phyloP scores from a whole-genome alignment of 2,113 vertebrate genomes.

The Phalacrocorax brasilianus region DNA sequence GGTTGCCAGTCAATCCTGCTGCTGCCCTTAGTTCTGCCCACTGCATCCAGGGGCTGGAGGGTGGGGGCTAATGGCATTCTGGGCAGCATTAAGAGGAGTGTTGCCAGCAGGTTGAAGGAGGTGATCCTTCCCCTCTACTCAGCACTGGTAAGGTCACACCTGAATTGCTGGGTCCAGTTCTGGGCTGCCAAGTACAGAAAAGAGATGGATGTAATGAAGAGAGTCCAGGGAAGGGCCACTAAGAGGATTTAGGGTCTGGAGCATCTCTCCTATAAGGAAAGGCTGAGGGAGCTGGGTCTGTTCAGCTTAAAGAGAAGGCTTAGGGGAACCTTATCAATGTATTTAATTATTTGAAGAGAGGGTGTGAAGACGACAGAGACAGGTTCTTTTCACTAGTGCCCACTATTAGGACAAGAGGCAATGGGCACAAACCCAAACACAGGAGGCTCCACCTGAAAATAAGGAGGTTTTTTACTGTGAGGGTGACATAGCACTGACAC shows the following conservation, averaged over 20 bases:
- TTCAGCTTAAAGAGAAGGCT: not conserved
- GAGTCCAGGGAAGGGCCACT: not conserved
- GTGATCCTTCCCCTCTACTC: not conserved
- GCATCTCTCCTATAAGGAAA: not conserved
- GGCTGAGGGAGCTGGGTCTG: not conserved
- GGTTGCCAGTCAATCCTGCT: not conserved
- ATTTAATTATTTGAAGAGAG: not conserved
- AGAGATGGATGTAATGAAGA: not conserved
- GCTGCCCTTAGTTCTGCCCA: not conserved
- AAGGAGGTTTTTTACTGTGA: not conserved
- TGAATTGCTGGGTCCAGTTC: not conserved
- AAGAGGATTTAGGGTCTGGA: not conserved
- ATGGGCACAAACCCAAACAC: not conserved
- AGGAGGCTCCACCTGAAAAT: not conserved
- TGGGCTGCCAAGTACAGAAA: not conserved
- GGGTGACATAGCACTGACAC: not conserved
- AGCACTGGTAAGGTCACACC: not conserved
- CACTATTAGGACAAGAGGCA: not conserved
- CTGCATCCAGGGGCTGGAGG: not conserved
- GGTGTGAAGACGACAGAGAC: not conserved
- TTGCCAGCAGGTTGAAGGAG: not conserved
- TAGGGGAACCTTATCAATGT: not conserved
- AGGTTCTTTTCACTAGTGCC: not conserved
- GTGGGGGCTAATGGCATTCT: not conserved
- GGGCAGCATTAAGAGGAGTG: not conserved